These are phyloP conservation scores for Apis mellifera DNA, from an alignment of 1,140 invertebrate genomes.

Conservation along the genomic window DNA sequence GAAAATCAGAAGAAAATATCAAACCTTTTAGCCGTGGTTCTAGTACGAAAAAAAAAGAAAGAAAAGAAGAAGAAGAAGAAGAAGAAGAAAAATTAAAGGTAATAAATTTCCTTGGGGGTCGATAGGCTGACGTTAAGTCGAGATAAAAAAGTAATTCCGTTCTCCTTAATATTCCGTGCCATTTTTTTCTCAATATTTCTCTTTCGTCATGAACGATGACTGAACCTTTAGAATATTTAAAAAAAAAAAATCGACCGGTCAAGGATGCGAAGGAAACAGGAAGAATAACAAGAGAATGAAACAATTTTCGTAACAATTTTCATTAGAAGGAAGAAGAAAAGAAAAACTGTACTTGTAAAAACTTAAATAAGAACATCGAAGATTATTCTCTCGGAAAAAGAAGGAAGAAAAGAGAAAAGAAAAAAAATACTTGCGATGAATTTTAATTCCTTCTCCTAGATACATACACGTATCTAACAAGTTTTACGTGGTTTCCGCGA, in stretches of 20 bases:
- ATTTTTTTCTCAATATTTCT: constrained; percentile 11
- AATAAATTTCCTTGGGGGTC: constrained; percentile 43
- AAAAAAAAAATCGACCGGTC: constrained; percentile 10
- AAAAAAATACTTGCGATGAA: not conserved
- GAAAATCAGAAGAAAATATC: constrained; percentile 32
- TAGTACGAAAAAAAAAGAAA: not conserved
- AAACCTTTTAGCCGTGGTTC: constrained; percentile 6
- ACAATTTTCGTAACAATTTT: not conserved
- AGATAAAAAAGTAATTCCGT: constrained; percentile 48
- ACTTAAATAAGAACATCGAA: not conserved
- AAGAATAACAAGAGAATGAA: no score
- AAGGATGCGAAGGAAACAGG: no score
- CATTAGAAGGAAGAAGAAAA: no score
- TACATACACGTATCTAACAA: not conserved
- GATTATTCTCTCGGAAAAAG: not conserved
- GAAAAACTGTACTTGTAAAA: not conserved
- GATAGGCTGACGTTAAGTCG: constrained; percentile 34
- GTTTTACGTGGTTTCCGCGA: not conserved
- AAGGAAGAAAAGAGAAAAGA: no score
- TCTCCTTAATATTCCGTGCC: constrained; percentile 34
- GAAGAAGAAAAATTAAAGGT: constrained; percentile 41
- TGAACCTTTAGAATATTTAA: constrained; percentile 25
- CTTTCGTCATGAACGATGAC: not conserved
- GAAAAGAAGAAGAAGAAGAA: constrained; percentile 10
- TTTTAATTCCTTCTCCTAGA: not conserved